phyloP scores from a whole-genome alignment of 2,888 invertebrate species.

The Dynastes grantii region DNA sequence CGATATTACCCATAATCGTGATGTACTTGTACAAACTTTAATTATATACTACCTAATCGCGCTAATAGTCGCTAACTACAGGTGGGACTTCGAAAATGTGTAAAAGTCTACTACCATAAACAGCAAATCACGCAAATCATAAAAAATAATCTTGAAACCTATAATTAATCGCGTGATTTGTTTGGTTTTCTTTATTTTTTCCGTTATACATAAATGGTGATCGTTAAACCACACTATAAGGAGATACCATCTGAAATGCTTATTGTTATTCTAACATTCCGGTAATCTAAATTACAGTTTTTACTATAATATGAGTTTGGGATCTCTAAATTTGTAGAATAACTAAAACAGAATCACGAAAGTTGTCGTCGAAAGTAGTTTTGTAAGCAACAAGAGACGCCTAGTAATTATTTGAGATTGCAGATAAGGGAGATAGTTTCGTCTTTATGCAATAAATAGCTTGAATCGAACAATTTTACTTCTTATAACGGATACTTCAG shows the following conservation, averaged over 20 bases:
- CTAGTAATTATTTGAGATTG: conserved; percentile 5
- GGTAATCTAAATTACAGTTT: conserved; percentile 18
- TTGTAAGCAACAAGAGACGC: neutral
- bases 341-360: conserved; percentile 18
- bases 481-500: neutral
- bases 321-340: neutral
- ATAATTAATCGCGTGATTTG: conserved; percentile 29
- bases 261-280: conserved; percentile 25
- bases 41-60: conserved; percentile 26
- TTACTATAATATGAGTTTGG: neutral
- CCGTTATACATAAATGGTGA: conserved; percentile 25
- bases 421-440: conserved; percentile 18
- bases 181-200: conserved; percentile 14
- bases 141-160: conserved; percentile 32
- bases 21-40: conserved; percentile 26
- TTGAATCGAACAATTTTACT: conserved; percentile 8
- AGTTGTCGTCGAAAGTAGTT: conserved; percentile 17
- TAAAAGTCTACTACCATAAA: conserved; percentile 22
- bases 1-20: conserved; percentile 30
- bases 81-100: conserved; percentile 3
- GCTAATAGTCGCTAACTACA: conserved; percentile 17
- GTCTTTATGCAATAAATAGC: conserved; percentile 12
- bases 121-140: conserved; percentile 34
- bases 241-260: conserved; percentile 22
- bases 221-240: conserved; percentile 2